These are phyloP conservation scores for Boloria euphrosyne DNA, from an alignment of 2,888 invertebrate species.

Conservation along the genomic window DNA sequence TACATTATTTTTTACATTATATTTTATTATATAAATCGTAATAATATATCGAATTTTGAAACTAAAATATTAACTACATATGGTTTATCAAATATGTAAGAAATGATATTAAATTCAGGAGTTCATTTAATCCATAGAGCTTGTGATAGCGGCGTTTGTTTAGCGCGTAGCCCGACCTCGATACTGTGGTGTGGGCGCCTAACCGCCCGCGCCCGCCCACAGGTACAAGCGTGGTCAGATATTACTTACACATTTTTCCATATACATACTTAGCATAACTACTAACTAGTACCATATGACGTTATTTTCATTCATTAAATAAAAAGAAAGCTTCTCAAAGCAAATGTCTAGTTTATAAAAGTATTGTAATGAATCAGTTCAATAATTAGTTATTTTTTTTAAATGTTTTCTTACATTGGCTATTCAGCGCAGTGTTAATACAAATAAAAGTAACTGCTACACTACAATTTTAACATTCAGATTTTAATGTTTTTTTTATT, in stretches of 20 bases:
- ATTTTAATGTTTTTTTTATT: too few relatives aligned
- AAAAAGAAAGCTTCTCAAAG: background rate
- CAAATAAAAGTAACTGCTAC: too few relatives aligned
- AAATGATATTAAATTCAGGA: background rate
- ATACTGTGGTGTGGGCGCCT: constrained; percentile 63
- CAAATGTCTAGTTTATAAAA: background rate
- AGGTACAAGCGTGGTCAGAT: constrained; percentile 47
- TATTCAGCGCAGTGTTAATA: too few relatives aligned
- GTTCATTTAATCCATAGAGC: constrained; percentile 2
- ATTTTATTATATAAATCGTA: too few relatives aligned
- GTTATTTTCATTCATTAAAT: constrained; percentile 34
- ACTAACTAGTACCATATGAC: constrained; percentile 20
- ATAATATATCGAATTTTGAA: too few relatives aligned
- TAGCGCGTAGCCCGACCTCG: constrained; percentile 50
- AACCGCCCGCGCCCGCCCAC: constrained; percentile 66
- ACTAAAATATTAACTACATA: too few relatives aligned
- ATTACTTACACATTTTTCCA: constrained; percentile 32
- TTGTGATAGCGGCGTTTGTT: constrained; percentile 22
- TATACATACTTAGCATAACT: constrained; percentile 1
- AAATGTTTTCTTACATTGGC: too few relatives aligned
- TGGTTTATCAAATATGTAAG: background rate
- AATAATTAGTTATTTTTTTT: too few relatives aligned
- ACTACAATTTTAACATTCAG: too few relatives aligned
- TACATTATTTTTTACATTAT: too few relatives aligned
- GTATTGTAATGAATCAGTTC: too few relatives aligned